Evolutionary conservation across 2,113 vertebrate genomes (phyloP), one percentile per base, ranked within the genome.

Genomic region (Australoheros scitulus): DNA sequence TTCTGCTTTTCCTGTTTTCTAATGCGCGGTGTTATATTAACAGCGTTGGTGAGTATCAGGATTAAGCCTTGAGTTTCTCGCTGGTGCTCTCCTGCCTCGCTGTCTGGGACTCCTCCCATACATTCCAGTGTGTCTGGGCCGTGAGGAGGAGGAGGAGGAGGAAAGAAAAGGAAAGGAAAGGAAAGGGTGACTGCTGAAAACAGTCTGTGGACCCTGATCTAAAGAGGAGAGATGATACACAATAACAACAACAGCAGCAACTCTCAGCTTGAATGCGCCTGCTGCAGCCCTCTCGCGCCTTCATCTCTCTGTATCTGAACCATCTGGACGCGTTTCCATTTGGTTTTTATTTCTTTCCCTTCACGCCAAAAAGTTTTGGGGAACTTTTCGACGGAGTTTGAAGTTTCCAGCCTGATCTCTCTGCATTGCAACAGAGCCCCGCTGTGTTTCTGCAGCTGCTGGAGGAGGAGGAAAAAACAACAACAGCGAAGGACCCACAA

Each of bases 121-220:
- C 82, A 94, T 93, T 93, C 93, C 93, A 81, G 86, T 1, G 56
- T 11, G 90, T 90, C 91, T 90, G 89, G 52, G 38, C 41, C 1
- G 61, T 3, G 88, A 84, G 68, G 88, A 89, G 60, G 63, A 52
- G n/a, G 78, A 61, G 64, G 61, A 85, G 82, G 85, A 70, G 77
- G 81, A 80, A 85, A 88, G 36, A 17, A 20, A 61, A 61, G 60
- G 85, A 60, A 43, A 70, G 77, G 81, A 80, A 85, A 88, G 36
- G 20, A 20, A 61, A 61, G 60, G 64, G 55, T 36, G 32, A 5
- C 60, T 22, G 56, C 26, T 22, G 52, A 26, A 20, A 47, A 11
- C 65, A 75, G 76, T 41, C 68, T 56, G 87, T 68, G 84, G 77
- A 90, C n/a, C 59, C 81, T 17, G 74, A 82, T 52, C 13, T 18